Percentiles rank a stretch among this genome's conserved stretches.
These are phyloP conservation scores for Idaea aversata DNA, from an alignment of 2,888 invertebrate species.

Conservation along the genomic window DNA sequence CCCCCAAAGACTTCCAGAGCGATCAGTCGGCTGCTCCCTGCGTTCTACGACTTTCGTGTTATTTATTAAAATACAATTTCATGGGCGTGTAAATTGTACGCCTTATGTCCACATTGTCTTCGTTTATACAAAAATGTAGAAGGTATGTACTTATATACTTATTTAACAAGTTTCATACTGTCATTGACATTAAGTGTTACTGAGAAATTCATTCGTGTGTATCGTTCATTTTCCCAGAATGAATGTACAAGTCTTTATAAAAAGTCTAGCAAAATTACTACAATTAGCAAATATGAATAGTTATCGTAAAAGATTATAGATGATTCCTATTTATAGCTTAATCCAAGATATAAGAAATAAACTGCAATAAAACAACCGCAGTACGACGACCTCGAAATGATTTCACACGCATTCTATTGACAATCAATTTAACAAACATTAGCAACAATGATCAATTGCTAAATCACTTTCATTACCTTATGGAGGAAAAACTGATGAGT, in stretches of 20 bases:
- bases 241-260: not conserved
- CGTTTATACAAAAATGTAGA: too few species aligned
- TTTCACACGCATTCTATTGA: conserved; percentile 35
- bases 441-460: conserved; percentile 29
- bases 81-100: not conserved
- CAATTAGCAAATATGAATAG: not conserved
- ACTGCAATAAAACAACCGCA: not conserved
- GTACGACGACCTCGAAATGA: conserved; percentile 13
- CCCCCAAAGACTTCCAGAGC: too few species aligned
- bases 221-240: not conserved
- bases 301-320: not conserved
- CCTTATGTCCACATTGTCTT: too few species aligned
- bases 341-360: not conserved
- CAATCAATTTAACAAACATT: conserved; percentile 37
- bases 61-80: too few species aligned
- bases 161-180: not conserved
- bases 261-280: not conserved
- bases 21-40: too few species aligned
- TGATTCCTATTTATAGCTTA: not conserved
- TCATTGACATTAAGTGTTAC: not conserved
- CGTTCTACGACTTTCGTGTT: too few species aligned
- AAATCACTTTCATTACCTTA: conserved; percentile 45
- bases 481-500: conserved; percentile 27
- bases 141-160: too few species aligned
- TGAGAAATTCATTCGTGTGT: not conserved